Percentiles rank a stretch among this genome's conserved stretches.
phyloP scores from a whole-genome alignment of 2,888 invertebrate genomes.

The Zygothrica quintamaculata region DNA sequence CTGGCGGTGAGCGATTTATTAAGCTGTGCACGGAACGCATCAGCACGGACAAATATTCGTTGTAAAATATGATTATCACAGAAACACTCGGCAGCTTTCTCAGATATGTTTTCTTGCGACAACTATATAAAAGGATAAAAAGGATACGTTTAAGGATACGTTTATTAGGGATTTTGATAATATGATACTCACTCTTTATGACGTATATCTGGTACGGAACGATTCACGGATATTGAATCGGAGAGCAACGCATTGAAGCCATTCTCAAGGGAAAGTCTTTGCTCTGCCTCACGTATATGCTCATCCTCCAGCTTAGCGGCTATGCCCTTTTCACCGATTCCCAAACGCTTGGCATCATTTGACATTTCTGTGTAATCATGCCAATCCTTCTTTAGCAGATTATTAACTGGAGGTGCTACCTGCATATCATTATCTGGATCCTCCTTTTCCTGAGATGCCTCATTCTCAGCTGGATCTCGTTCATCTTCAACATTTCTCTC shows the following conservation, averaged over 20 bases:
- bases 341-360: slow-evolving; percentile 87
- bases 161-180: not conserved
- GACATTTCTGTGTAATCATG: slow-evolving; percentile 90
- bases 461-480: slow-evolving; percentile 15
- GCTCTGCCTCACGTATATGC: slow-evolving; percentile 87
- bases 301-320: slow-evolving; percentile 88
- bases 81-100: slow-evolving; percentile 89
- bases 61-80: slow-evolving; percentile 96
- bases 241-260: slow-evolving; percentile 97
- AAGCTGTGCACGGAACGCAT: slow-evolving; percentile 92
- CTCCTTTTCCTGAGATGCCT: not conserved
- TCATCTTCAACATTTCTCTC: too few relatives aligned
- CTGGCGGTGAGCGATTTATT: slow-evolving; percentile 92
- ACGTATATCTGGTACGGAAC: slow-evolving; percentile 92
- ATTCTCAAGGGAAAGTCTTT: slow-evolving; percentile 91
- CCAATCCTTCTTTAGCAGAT: slow-evolving; percentile 89
- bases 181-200: slow-evolving; percentile 87
- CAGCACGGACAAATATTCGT: slow-evolving; percentile 96
- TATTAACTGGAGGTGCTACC: slow-evolving; percentile 44
- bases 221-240: slow-evolving; percentile 94
- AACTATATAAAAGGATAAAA: slow-evolving; percentile 55
- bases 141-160: not conserved
- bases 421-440: slow-evolving; percentile 25
- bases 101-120: slow-evolving; percentile 77
- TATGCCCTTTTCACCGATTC: slow-evolving; percentile 91